Evolutionary conservation across 2,888 invertebrate species (phyloP), one percentile per base, ranked within the genome.

Genomic region (Phymatocera aterrima): DNA sequence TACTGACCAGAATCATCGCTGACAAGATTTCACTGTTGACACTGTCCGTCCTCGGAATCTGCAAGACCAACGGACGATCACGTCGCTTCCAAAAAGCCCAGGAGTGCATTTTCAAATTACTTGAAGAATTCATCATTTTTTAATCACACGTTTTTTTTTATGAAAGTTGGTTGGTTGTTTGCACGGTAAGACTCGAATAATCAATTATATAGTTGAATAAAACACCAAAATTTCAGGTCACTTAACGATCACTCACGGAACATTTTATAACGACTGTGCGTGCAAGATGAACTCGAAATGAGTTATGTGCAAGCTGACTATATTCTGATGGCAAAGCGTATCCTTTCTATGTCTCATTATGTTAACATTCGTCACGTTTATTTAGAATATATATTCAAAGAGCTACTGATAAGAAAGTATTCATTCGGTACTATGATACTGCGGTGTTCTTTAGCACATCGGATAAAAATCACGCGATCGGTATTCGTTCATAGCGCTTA

Each of bases 1-100:
- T 57, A 24, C 74, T 40, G 75, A 37, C n/a, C 12, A 57, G 28
- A 34, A 57, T 18, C 40, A 43, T 57, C 3, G 3, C 31, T 34
- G 70, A 12, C 5, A 43, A 65, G 8, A n/a, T 24, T 24, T 18
- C 51, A 34, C 4, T 21, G 24, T 10, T 51, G 18, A 5, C 40
- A 40, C n/a, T 18, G 3, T 8, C 28, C n/a, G n/a, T 40, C 8
- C 15, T 15, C 28, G 57, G 15, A 37, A 57, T 34, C 40, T 75
- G 4, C 2, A 75, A 40, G 24, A 15, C 0, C 15, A 43, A 54
- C 10, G n/a, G 1, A 37, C 60, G 57, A n/a, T 60, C n/a, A 10
- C 40, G 57, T 40, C 57, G 74, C n/a, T 75, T 75, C 57, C 57
- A 75, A 43, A 75, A 75, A 15, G 57, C 43, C 75, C 75, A 75